Conservation (phyloP, 2,797 vertebrate genomes). For the Labroides dimidiatus region DNA sequence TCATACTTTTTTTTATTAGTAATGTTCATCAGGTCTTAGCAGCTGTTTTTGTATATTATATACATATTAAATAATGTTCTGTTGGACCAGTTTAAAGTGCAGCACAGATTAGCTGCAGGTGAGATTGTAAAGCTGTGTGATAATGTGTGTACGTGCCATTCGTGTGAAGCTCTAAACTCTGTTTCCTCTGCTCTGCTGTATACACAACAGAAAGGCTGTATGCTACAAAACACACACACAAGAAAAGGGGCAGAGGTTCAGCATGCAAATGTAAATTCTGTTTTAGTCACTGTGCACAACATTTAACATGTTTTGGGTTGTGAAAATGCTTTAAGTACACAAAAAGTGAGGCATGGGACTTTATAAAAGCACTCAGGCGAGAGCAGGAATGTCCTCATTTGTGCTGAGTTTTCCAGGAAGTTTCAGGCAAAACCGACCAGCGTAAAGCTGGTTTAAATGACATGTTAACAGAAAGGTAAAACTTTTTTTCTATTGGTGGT, state of each 20-base stretch:
- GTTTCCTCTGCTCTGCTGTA: slow-evolving; percentile 37
- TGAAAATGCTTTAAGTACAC: too few species aligned
- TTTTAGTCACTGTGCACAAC: neutral
- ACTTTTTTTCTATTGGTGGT: too few species aligned
- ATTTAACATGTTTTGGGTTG: neutral
- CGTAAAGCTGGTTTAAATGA: too few species aligned
- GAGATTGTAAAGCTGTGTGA: slow-evolving; percentile 14
- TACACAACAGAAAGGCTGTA: slow-evolving; percentile 67
- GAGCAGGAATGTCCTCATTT: too few species aligned
- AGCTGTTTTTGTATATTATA: neutral
- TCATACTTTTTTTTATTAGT: neutral
- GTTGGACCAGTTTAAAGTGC: neutral
- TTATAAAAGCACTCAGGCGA: too few species aligned
- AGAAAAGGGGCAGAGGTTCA: slow-evolving; percentile 8
- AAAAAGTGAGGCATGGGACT: too few species aligned
- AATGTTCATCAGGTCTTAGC: neutral
- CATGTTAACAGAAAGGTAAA: too few species aligned
- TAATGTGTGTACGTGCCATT: slow-evolving; percentile 9
- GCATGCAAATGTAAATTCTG: neutral
- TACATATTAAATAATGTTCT: neutral
- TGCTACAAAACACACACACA: slow-evolving; percentile 47
- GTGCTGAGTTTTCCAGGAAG: too few species aligned
- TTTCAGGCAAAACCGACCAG: too few species aligned
- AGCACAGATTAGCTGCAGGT: neutral
- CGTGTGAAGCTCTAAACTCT: slow-evolving; percentile 19